Conservation (phyloP, 1,140 invertebrate species). For the Lordiphosa mommai region DNA sequence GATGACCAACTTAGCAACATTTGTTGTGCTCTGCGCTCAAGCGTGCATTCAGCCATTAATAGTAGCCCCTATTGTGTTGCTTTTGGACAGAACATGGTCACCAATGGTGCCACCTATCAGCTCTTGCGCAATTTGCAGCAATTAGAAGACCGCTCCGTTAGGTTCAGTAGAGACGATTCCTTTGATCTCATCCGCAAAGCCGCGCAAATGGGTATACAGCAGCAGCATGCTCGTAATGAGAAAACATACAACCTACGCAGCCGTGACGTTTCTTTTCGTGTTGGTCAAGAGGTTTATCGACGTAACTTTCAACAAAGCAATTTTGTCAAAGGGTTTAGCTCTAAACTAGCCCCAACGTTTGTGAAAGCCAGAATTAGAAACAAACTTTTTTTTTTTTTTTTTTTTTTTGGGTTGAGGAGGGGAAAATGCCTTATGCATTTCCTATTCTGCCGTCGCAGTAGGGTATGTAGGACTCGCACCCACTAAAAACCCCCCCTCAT, state of each 20-base stretch:
- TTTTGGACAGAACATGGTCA: not conserved
- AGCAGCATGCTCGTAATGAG: not conserved
- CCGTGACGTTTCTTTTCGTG: not conserved
- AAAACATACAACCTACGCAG: not conserved
- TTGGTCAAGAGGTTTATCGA: not conserved
- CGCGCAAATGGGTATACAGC: not conserved
- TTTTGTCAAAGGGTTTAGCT: too few species aligned
- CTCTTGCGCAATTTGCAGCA: not conserved
- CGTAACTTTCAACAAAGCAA: too few species aligned
- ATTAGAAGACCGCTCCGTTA: not conserved
- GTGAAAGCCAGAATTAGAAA: not conserved
- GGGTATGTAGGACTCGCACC: too few species aligned
- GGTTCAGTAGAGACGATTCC: not conserved
- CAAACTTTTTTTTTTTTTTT: too few species aligned
- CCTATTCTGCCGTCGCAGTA: too few species aligned
- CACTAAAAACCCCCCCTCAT: too few species aligned
- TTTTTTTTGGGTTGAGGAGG: too few species aligned
- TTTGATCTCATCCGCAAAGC: too few species aligned
- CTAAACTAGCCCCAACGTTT: not conserved
- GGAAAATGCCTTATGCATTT: too few species aligned
- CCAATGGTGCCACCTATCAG: not conserved
- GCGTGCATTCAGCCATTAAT: not conserved
- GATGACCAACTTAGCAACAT: slow-evolving; percentile 1
- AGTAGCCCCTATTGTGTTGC: too few species aligned
- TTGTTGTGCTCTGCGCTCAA: not conserved